Evolutionary conservation across 2,888 invertebrate genomes (phyloP).

Genomic region (Drosophila austrosaltans): DNA sequence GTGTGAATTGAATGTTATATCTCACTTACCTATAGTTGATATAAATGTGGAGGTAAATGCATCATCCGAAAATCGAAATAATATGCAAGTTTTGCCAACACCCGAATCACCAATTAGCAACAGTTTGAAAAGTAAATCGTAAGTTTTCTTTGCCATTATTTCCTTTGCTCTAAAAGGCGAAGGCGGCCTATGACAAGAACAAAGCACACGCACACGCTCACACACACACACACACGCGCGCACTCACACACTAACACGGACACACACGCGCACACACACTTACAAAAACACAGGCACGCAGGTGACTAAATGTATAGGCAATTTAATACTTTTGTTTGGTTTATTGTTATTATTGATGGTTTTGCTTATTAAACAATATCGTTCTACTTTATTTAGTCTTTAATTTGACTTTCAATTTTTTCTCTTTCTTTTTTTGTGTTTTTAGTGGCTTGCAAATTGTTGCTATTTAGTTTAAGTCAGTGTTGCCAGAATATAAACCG

Average conservation of each 20-base stretch:
- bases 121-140: conserved; percentile 96
- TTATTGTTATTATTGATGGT: conserved; percentile 14
- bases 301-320: conserved; percentile 34
- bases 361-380: not conserved
- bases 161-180: conserved; percentile 14
- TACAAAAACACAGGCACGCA: conserved; percentile 31
- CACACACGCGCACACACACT: conserved; percentile 19
- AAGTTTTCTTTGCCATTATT: conserved; percentile 96
- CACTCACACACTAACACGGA: conserved; percentile 23
- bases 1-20: not conserved
- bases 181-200: conserved; percentile 24
- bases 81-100: conserved; percentile 96
- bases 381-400: not conserved
- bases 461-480: conserved; percentile 50
- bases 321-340: conserved; percentile 5
- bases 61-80: conserved; percentile 97
- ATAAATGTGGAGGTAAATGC: conserved; percentile 97
- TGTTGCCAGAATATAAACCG: not conserved
- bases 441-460: conserved; percentile 67
- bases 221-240: conserved; percentile 45
- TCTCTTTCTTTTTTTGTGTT: conserved; percentile 22
- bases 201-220: conserved; percentile 39
- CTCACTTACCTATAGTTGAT: conserved; percentile 94
- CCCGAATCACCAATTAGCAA: conserved; percentile 96
- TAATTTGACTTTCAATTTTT: conserved; percentile 4